Percentiles rank a stretch among this genome's conserved stretches.
Conservation (phyloP, 1,140 invertebrate genomes). For the Laupala kohalensis region DNA sequence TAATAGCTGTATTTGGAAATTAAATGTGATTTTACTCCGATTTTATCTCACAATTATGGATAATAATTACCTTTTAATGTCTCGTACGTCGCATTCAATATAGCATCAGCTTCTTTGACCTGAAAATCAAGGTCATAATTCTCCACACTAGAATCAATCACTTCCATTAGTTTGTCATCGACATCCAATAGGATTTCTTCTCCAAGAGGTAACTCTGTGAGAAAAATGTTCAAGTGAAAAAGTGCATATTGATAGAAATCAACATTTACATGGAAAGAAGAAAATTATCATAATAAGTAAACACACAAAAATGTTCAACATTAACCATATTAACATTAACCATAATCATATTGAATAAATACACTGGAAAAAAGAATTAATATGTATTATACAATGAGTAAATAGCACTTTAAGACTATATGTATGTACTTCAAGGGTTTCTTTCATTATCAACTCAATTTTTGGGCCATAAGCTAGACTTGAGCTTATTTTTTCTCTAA, state of each 20-base stretch:
- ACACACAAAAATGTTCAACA: background rate
- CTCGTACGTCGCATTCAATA: constrained; percentile 20
- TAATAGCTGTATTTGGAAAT: no score
- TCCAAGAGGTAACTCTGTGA: background rate
- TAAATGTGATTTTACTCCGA: no score
- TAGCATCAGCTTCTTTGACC: constrained; percentile 23
- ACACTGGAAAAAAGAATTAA: background rate
- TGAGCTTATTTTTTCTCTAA: no score
- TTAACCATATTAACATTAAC: background rate
- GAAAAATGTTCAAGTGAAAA: background rate
- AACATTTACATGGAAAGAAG: background rate
- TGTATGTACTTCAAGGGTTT: no score
- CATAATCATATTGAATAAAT: background rate
- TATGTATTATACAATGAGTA: background rate
- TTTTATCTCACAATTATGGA: no score
- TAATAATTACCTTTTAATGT: no score
- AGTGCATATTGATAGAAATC: background rate
- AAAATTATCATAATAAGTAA: background rate
- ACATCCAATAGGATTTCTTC: background rate
- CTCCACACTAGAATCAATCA: constrained; percentile 29
- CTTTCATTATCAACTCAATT: no score
- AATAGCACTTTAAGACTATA: no score
- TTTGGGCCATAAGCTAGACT: no score
- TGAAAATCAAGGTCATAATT: constrained; percentile 33
- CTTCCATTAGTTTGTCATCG: constrained; percentile 28